A percentile compares a stretch with the other conserved stretches of the same genome.
Evolutionary conservation across 2,797 vertebrate genomes (phyloP).

Genomic region (Coracias cyanogaster): DNA sequence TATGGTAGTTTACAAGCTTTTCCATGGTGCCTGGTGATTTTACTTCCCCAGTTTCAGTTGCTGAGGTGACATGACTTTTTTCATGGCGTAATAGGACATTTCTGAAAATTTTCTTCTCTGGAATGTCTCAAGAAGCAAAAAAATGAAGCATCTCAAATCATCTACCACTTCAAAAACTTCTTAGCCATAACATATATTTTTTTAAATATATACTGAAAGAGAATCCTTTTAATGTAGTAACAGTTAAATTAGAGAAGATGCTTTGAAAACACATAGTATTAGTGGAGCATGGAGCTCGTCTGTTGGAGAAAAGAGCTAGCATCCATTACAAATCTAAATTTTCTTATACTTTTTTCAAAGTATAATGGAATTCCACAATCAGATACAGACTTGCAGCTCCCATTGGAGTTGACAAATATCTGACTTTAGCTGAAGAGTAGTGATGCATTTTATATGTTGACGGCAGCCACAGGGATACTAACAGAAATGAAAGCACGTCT

Average conservation of each 20-base stretch:
- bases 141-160: neutral
- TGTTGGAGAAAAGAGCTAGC: neutral
- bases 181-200: neutral
- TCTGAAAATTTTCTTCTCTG: neutral
- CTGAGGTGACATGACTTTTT: neutral
- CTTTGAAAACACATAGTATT: rapidly evolving
- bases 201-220: neutral
- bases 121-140: neutral
- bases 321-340: neutral
- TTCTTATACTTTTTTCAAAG: neutral
- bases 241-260: neutral
- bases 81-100: neutral
- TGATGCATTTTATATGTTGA: neutral
- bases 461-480: neutral
- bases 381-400: neutral
- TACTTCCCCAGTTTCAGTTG: neutral
- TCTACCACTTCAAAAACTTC: neutral
- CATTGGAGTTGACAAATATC: neutral
- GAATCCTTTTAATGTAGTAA: neutral
- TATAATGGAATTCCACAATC: neutral
- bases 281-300: neutral
- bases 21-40: neutral
- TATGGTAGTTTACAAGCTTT: neutral
- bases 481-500: neutral
- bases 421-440: neutral